Conservation (phyloP, 2,113 vertebrate species). For the Chloroceryle aenea region DNA sequence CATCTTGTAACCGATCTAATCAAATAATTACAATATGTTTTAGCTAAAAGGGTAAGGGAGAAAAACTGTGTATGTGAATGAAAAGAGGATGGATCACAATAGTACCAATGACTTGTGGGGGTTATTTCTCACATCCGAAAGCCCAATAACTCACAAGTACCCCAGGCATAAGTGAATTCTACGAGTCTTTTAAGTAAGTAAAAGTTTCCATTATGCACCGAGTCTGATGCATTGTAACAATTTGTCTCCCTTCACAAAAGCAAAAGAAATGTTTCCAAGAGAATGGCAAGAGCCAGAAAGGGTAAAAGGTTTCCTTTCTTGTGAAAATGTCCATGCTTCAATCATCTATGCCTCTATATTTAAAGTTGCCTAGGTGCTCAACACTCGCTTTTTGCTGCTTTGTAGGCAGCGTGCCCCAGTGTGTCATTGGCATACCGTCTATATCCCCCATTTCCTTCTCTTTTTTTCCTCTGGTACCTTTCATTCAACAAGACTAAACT, state of each 20-base stretch:
- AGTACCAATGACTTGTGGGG: constrained; percentile 24
- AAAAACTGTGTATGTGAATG: neutral
- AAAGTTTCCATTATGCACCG: constrained; percentile 1
- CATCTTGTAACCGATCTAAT: constrained; percentile 10
- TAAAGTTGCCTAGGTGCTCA: neutral
- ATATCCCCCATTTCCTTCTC: neutral
- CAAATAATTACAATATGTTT: constrained; percentile 20
- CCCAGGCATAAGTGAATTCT: constrained; percentile 20
- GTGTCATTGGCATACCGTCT: neutral
- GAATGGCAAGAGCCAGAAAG: neutral
- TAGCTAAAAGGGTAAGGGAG: neutral
- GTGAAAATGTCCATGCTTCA: neutral
- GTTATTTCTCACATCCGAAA: constrained; percentile 46
- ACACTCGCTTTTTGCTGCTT: neutral
- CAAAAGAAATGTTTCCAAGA: neutral
- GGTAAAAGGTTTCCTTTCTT: neutral
- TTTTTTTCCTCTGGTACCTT: neutral
- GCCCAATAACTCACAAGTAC: constrained; percentile 10
- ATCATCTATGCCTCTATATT: neutral
- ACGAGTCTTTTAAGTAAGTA: constrained; percentile 3
- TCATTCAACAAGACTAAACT: neutral
- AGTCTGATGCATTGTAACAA: neutral
- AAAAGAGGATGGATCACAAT: constrained; percentile 11
- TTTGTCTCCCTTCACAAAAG: constrained; percentile 5
- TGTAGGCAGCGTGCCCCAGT: neutral